Base-by-base conservation (phyloP, 2,797 vertebrate species). In the Takifugu rubripes region DNA sequence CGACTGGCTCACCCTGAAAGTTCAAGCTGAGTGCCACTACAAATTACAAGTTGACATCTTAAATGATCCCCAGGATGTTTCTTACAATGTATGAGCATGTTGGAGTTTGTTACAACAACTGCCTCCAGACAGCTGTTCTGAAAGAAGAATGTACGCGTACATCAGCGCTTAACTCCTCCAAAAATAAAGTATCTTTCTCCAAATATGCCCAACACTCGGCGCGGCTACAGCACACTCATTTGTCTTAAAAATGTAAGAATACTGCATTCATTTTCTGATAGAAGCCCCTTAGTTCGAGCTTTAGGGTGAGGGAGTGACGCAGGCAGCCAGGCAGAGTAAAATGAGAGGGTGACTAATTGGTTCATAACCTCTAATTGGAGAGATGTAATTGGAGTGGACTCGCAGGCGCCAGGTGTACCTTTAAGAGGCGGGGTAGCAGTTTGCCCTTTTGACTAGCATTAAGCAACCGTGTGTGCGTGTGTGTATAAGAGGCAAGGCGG, bases 311-410 rank as follows among this genome's bases (percentile, higher is more conserved):
- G 66, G 69, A 73, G 79, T 59, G 67, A 62, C 59, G 67, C 68
- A 72, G 84, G 58, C 84, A 75, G 44, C 36, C 36, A 40, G 12
- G 36, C 36, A 14, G 65, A 77, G 91, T 90, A 92, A 94, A 91
- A 89, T 16, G 87, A 93, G 90, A 92, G 87, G 84, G 71, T 57
- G 61, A 61, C 88, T 90, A 92, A 95, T 94, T 92, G 92, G 91
- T 78, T 68, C 90, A 80, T 55, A 74, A 84, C 87, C 79, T 85
- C 84, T 87, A 92, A 92, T 82, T 85, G 90, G 84, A 76, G 79
- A 84, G 68, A 84, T 88, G 90, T 90, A 90, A 92, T 89, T 84
- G 71, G 54, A 84, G 80, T 83, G 86, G 85, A 90, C 88, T 88
- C 70, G 46, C 69, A 84, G 83, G 74, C 91, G 89, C 88, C 87